These are phyloP conservation scores for Magallana gigas DNA, from an alignment of 1,140 invertebrate genomes.

Conservation along the genomic window DNA sequence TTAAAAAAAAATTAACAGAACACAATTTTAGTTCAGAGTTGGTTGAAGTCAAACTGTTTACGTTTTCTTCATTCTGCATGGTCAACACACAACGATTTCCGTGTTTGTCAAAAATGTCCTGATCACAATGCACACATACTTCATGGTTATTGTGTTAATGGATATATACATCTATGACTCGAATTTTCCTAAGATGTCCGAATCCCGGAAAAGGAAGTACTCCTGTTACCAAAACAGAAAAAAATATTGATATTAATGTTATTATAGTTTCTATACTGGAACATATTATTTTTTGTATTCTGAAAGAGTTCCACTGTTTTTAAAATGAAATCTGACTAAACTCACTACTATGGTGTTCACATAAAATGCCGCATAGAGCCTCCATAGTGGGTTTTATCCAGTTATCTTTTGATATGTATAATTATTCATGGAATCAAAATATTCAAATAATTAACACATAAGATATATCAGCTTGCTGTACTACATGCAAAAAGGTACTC, in stretches of 20 bases:
- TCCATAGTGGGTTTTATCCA: too few relatives aligned
- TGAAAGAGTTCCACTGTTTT: too few relatives aligned
- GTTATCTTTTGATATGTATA: too few relatives aligned
- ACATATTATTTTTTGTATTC: slow-evolving; percentile 40
- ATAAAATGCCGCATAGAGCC: background rate
- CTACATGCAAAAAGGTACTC: too few relatives aligned
- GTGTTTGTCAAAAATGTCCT: background rate
- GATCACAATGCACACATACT: background rate
- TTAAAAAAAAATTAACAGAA: background rate
- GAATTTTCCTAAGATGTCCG: slow-evolving; percentile 96
- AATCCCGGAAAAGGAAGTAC: slow-evolving; percentile 96
- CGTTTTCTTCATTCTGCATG: background rate
- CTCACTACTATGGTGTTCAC: background rate
- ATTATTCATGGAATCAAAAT: too few relatives aligned
- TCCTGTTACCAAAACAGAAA: slow-evolving; percentile 82
- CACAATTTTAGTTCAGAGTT: slow-evolving; percentile 3
- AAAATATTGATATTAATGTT: slow-evolving; percentile 50
- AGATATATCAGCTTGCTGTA: too few relatives aligned
- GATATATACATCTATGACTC: slow-evolving; percentile 61
- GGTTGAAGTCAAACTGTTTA: background rate
- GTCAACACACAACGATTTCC: background rate
- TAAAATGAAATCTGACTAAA: background rate
- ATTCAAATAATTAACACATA: too few relatives aligned
- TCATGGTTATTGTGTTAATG: background rate
- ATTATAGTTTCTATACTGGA: background rate